Evolutionary conservation across 2,797 vertebrate species (phyloP).

Genomic region (Petrocephalus schoutedeni): DNA sequence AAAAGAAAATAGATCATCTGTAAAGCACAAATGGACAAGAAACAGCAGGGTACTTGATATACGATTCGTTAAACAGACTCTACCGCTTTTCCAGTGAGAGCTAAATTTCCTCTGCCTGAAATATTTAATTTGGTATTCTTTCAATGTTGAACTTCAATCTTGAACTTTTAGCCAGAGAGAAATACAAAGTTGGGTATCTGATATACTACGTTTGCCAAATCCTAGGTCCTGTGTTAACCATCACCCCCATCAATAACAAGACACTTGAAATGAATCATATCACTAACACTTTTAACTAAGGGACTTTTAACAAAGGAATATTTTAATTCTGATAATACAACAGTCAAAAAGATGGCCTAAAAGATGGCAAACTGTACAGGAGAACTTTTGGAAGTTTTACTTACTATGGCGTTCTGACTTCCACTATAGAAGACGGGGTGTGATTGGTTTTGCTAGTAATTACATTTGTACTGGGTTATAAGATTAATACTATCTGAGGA

Average conservation of each 20-base stretch:
- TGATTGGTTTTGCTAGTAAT: conserved; percentile 48
- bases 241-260: neutral
- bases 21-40: neutral
- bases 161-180: neutral
- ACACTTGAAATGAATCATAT: neutral
- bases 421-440: conserved; percentile 32
- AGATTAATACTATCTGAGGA: conserved; percentile 59
- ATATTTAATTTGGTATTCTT: neutral
- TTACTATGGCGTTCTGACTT: conserved; percentile 33
- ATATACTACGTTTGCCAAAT: neutral
- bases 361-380: neutral
- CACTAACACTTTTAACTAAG: neutral
- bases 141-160: neutral
- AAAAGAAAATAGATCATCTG: neutral
- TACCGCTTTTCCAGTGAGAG: neutral
- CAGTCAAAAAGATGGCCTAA: neutral
- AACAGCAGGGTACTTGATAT: neutral
- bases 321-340: neutral
- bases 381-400: conserved; percentile 32
- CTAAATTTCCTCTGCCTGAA: neutral
- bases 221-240: neutral
- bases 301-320: neutral
- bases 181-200: neutral
- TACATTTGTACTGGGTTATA: conserved; percentile 59
- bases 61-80: neutral